A percentile compares a stretch with the other conserved stretches of the same genome.
Conservation (phyloP, 2,797 vertebrate species). For the Gymnodraco acuticeps region DNA sequence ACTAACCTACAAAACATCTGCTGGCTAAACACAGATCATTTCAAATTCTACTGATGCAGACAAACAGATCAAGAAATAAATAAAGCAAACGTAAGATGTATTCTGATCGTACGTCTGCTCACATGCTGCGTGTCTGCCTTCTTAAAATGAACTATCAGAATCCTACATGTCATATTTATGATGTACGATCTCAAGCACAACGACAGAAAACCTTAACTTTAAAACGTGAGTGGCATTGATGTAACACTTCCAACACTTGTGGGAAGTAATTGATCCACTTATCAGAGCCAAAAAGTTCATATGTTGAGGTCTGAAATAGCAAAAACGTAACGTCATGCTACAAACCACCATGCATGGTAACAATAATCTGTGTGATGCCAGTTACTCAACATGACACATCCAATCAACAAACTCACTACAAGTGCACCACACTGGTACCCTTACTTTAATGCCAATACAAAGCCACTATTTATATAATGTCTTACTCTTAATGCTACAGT, state of each 20-base stretch:
- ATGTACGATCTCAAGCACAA: too few relatives aligned
- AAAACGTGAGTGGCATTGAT: not conserved
- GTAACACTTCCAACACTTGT: not conserved
- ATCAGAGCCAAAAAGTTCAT: not conserved
- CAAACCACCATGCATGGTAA: slow-evolving; percentile 35
- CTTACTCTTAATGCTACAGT: not conserved
- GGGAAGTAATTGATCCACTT: not conserved
- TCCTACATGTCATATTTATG: too few relatives aligned
- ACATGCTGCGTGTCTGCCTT: not conserved
- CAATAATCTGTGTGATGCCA: not conserved
- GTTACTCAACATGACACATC: not conserved
- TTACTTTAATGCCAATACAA: not conserved
- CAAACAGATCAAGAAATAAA: not conserved
- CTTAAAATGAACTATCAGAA: not conserved
- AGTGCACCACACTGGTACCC: not conserved
- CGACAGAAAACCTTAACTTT: not conserved
- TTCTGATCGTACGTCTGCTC: not conserved
- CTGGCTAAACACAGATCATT: not conserved
- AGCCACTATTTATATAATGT: not conserved
- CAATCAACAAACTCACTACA: not conserved
- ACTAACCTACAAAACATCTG: not conserved
- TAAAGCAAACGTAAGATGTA: not conserved
- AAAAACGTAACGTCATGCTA: slow-evolving; percentile 23
- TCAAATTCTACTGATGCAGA: not conserved
- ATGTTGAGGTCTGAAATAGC: not conserved